Base-by-base conservation (phyloP, 2,888 invertebrate genomes). In the Heliconius aoede region DNA sequence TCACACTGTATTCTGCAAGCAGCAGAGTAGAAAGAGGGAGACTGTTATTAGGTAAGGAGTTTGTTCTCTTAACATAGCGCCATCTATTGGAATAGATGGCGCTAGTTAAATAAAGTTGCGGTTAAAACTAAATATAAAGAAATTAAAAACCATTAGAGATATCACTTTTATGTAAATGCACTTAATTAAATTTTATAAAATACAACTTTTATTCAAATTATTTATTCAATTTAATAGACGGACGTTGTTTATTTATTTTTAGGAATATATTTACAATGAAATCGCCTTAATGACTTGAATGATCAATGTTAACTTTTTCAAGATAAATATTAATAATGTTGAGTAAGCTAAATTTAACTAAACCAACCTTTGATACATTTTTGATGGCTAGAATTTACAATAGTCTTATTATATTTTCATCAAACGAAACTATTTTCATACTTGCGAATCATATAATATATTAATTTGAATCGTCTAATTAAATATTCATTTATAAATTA, bases 271-370 rank as follows among this genome's bases (percentile, higher is more conserved):
- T 18, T 26, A 61, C 18, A n/a, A n/a, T n/a, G n/a, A n/a, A 21
- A 18, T 61, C 62, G 62, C 32, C 62, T 64, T 30, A 32, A n/a
- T 0, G 0, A 64, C 9, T 64, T 64, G 30, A n/a, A 11, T 11
- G 30, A 30, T n/a, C 62, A 64, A 64, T 30, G 11, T n/a, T n/a
- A 32, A 1, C 4, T 32, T 64, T 32, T 9, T 32, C 21, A 4
- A 64, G n/a, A 64, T 64, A 64, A 60, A 60, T 26, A 26, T 55
- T 21, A 55, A 55, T 55, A 55, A 9, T 21, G n/a, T 55, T 51
- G 21, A 55, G 55, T 55, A 21, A 55, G 1, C 1, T 46, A 21
- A 46, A 18, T 1, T 46, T 18, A 46, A 46, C 18, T 46, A 0
- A 36, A 11, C 3, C 13, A 36, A 36, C 11, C 3, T 13, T 40